These are phyloP conservation scores for Lagorchestes hirsutus DNA, from an alignment of 2,797 vertebrate species.

Conservation along the genomic window DNA sequence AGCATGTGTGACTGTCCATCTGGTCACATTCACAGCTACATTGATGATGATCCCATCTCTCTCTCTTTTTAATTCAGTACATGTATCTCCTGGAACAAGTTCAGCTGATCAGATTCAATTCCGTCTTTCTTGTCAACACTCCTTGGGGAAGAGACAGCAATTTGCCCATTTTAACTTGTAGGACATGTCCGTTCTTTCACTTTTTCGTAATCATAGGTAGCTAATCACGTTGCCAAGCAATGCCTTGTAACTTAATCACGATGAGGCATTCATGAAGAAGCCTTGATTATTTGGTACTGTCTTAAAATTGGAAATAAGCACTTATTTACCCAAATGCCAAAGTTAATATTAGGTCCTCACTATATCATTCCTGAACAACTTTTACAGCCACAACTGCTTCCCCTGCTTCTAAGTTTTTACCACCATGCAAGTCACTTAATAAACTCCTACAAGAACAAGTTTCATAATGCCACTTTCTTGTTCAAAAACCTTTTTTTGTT, in stretches of 20 bases:
- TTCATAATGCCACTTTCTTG: neutral
- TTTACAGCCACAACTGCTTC: constrained; percentile 54
- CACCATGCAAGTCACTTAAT: constrained; percentile 9
- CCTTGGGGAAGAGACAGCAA: constrained; percentile 31
- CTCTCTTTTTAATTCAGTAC: constrained; percentile 61
- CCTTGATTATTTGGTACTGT: constrained; percentile 24
- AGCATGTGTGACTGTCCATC: constrained; percentile 59
- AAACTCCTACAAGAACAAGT: neutral
- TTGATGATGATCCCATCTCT: constrained; percentile 9
- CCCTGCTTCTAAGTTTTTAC: neutral
- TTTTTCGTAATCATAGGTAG: constrained; percentile 56
- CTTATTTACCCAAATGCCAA: neutral
- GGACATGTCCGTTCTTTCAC: constrained; percentile 11
- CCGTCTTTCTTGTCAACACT: constrained; percentile 57
- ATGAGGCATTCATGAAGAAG: constrained; percentile 5
- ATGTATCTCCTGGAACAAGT: constrained; percentile 29
- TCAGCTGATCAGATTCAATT: constrained; percentile 61
- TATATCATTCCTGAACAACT: constrained; percentile 1
- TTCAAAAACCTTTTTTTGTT: neutral
- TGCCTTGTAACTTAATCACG: constrained; percentile 32
- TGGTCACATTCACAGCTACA: constrained; percentile 48
- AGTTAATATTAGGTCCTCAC: constrained; percentile 28
- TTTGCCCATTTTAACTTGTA: constrained; percentile 58
- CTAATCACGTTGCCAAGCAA: neutral
- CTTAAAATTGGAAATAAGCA: constrained; percentile 29